phyloP scores from a whole-genome alignment of 2,797 vertebrate genomes.

The Crax fasciolata region DNA sequence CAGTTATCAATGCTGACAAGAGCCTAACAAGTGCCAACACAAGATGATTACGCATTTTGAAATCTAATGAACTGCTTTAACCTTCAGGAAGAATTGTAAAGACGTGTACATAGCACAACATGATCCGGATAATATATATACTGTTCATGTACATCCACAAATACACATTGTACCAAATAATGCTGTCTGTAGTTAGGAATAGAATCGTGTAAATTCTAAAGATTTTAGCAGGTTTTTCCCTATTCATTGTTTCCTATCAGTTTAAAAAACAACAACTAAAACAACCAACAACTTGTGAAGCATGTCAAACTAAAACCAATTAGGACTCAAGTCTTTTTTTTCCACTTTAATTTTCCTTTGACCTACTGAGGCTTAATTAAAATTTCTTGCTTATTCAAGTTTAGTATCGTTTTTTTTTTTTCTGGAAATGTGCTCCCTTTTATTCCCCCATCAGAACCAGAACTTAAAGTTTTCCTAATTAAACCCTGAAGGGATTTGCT shows the following conservation, averaged over 20 bases:
- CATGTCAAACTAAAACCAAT: conserved; percentile 82
- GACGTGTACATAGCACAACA: conserved; percentile 99
- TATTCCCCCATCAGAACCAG: conserved; percentile 44
- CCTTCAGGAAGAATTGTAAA: conserved; percentile 99
- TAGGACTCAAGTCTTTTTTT: conserved; percentile 76
- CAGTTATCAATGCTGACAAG: conserved; percentile 92
- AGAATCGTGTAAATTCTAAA: conserved; percentile 90
- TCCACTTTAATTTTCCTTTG: conserved; percentile 79
- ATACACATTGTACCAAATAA: conserved; percentile 97
- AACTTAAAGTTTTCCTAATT: conserved; percentile 47
- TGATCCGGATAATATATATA: conserved; percentile 99
- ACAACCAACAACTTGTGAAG: conserved; percentile 79
- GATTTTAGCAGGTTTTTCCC: conserved; percentile 85
- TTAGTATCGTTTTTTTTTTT: conserved; percentile 71
- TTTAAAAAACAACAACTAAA: conserved; percentile 73
- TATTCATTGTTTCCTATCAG: conserved; percentile 85
- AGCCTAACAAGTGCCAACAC: conserved; percentile 98
- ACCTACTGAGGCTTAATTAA: conserved; percentile 82
- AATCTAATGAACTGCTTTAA: conserved; percentile 99
- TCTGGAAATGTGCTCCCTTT: conserved; percentile 63
- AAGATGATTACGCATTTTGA: conserved; percentile 90
- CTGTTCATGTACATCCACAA: conserved; percentile 94
- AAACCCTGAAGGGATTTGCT: conserved; percentile 75
- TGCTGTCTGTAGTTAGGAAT: conserved; percentile 90
- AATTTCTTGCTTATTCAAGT: conserved; percentile 81